phyloP scores from a whole-genome alignment of 1,140 invertebrate species.

The Leptinotarsa undecemlineata region DNA sequence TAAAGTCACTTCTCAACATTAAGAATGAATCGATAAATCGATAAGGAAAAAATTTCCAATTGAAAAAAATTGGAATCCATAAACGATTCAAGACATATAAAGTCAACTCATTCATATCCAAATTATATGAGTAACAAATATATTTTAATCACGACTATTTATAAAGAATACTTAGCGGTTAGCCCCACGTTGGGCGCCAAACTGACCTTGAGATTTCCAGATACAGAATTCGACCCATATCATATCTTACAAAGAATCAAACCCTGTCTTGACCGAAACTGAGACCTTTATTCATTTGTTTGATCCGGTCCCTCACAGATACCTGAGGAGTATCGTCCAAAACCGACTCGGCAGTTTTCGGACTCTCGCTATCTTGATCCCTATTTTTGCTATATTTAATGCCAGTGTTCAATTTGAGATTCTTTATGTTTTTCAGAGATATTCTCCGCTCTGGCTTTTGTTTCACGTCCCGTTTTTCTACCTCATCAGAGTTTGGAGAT shows the following conservation, averaged over 20 bases:
- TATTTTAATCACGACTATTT: too few species aligned
- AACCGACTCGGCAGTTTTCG: constrained; percentile 45
- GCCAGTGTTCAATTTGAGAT: constrained; percentile 55
- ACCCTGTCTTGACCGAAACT: constrained; percentile 7
- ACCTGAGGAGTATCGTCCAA: constrained; percentile 23
- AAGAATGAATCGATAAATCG: too few species aligned
- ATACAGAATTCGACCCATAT: background rate
- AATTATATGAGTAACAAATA: too few species aligned
- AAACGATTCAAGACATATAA: too few species aligned
- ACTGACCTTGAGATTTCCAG: too few species aligned
- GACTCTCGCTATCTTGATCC: constrained; percentile 35
- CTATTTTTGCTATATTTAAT: constrained; percentile 28
- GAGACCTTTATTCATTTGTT: constrained; percentile 38
- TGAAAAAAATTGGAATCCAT: too few species aligned
- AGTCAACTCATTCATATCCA: too few species aligned
- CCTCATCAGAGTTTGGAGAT: background rate
- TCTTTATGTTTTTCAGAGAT: constrained; percentile 56
- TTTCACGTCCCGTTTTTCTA: background rate
- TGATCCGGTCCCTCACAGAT: constrained; percentile 49
- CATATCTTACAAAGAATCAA: background rate
- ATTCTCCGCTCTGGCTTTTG: constrained; percentile 31
- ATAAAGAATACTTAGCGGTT: too few species aligned
- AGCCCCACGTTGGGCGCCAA: too few species aligned
- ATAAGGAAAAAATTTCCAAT: too few species aligned
- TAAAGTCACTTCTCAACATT: too few species aligned